A percentile compares a stretch with the other conserved stretches of the same genome.
phyloP scores from a whole-genome alignment of 2,113 vertebrate genomes.

The Pipa parva region DNA sequence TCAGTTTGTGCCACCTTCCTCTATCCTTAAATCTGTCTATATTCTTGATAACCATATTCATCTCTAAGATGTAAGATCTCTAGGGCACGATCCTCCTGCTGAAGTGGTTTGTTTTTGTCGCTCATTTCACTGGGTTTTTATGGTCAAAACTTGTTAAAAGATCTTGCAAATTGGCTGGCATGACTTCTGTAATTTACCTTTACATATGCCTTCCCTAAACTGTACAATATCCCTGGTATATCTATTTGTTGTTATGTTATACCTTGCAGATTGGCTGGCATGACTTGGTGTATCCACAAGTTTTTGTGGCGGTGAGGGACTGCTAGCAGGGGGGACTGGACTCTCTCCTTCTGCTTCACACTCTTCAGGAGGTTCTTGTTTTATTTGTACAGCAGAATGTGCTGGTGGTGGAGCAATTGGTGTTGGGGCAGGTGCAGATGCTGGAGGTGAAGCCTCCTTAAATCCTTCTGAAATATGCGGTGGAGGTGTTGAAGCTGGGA shows the following conservation, averaged over 20 bases:
- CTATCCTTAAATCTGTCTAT: too few species aligned
- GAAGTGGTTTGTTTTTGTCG: constrained; percentile 49
- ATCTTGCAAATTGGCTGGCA: too few species aligned
- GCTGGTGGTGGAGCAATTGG: constrained; percentile 60
- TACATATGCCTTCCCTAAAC: too few species aligned
- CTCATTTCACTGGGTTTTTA: too few species aligned
- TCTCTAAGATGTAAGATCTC: too few species aligned
- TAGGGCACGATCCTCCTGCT: constrained; percentile 41
- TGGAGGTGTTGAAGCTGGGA: constrained; percentile 64
- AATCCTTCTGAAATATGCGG: constrained; percentile 48
- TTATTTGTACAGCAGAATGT: constrained; percentile 75
- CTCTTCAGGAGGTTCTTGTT: constrained; percentile 82
- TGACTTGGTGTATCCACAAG: constrained; percentile 92
- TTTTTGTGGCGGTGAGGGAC: constrained; percentile 90
- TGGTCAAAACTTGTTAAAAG: too few species aligned
- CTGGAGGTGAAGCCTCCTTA: constrained; percentile 59
- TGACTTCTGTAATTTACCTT: too few species aligned
- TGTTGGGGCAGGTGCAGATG: constrained; percentile 54
- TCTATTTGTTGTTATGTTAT: too few species aligned
- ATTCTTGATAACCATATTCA: too few species aligned
- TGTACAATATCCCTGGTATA: too few species aligned
- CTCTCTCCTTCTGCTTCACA: constrained; percentile 75
- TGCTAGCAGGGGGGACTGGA: constrained; percentile 76
- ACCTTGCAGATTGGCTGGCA: constrained; percentile 95
- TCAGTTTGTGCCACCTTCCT: too few species aligned